phyloP scores from a whole-genome alignment of 1,140 invertebrate species.

The Meloidogyne floridensis region DNA sequence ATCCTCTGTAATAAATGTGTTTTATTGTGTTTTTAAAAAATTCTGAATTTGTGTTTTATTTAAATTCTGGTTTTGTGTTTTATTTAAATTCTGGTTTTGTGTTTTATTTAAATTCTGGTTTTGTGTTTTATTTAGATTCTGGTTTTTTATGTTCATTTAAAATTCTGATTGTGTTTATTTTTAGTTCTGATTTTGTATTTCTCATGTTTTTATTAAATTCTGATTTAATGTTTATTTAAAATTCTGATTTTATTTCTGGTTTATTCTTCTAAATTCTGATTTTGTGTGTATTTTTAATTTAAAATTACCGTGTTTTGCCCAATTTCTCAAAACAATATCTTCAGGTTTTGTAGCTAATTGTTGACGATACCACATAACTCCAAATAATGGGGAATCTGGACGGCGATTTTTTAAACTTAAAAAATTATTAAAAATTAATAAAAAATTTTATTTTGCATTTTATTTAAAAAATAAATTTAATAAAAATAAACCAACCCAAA shows the following conservation, averaged over 20 bases:
- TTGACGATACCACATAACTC: slow-evolving; percentile 89
- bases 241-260: no score
- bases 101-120: no score
- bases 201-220: no score
- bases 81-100: background rate
- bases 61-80: slow-evolving; percentile 34
- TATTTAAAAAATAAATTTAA: no score
- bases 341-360: slow-evolving; percentile 70
- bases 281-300: no score
- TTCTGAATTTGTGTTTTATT: slow-evolving; percentile 73
- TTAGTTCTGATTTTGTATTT: no score
- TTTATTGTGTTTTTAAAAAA: background rate
- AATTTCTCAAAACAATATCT: slow-evolving; percentile 71
- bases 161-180: no score
- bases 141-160: no score
- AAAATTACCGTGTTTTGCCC: slow-evolving; percentile 80
- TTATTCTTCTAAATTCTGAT: no score
- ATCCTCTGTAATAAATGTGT: slow-evolving; percentile 36
- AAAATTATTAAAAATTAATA: no score
- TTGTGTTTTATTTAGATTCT: no score
- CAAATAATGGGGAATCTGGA: slow-evolving; percentile 82
- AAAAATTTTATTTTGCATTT: background rate
- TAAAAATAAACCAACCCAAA: slow-evolving; percentile 68
- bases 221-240: no score
- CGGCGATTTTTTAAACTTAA: slow-evolving; percentile 78